Conservation (phyloP, 2,797 vertebrate genomes). For the Aulostomus chinensis region DNA sequence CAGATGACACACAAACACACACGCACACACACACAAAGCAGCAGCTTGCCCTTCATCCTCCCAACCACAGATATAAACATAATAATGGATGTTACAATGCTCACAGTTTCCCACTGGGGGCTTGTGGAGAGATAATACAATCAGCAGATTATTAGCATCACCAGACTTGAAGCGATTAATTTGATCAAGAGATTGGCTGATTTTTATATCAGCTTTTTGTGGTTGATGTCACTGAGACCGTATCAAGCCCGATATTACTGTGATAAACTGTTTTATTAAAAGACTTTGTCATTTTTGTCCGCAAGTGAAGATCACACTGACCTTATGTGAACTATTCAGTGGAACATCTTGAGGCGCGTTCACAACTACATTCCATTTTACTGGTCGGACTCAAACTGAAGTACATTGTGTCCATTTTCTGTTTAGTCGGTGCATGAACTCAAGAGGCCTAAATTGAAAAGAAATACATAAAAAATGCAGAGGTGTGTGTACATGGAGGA, state of each 20-base stretch:
- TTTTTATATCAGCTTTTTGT: constrained; percentile 31
- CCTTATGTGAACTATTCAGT: constrained; percentile 9
- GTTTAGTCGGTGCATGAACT: too few relatives aligned
- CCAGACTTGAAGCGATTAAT: constrained; percentile 56
- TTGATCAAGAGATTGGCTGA: constrained; percentile 59
- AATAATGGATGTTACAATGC: constrained; percentile 44
- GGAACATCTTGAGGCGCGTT: too few relatives aligned
- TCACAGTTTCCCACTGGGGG: constrained; percentile 35
- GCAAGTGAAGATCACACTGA: constrained; percentile 2
- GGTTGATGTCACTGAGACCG: constrained; percentile 38
- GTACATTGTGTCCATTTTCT: too few relatives aligned
- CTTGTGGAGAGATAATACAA: constrained; percentile 51
- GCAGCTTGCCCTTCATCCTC: constrained; percentile 5
- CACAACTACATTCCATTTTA: too few relatives aligned
- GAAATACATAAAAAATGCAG: too few relatives aligned
- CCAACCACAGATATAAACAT: constrained; percentile 44
- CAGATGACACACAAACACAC: constrained; percentile 9
- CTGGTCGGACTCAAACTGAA: too few relatives aligned
- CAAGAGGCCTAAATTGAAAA: too few relatives aligned
- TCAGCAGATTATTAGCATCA: constrained; percentile 60
- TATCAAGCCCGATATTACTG: constrained; percentile 29
- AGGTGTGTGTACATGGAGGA: too few relatives aligned
- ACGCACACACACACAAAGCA: constrained; percentile 8
- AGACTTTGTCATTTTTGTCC: constrained; percentile 10
- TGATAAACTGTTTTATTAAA: constrained; percentile 35